Conservation (phyloP, 2,797 vertebrate species). For the Enteromius anoplus region DNA sequence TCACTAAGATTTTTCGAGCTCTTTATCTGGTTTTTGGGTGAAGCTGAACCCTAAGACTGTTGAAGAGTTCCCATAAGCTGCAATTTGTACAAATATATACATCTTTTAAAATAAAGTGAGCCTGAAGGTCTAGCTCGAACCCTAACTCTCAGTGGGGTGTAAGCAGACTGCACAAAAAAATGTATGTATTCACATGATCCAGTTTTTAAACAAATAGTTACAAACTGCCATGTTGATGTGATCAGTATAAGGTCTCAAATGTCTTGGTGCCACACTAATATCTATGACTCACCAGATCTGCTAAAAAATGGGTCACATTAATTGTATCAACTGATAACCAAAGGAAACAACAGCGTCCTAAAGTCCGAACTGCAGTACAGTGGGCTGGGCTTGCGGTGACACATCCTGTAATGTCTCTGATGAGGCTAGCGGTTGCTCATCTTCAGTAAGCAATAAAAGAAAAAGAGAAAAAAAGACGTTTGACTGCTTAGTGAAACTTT, state of each 20-base stretch:
- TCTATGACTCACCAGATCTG: background rate
- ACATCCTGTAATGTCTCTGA: background rate
- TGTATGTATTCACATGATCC: background rate
- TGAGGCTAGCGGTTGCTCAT: slow-evolving; percentile 39
- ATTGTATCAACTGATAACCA: background rate
- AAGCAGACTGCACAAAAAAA: background rate
- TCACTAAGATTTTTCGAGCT: background rate
- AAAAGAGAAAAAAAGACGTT: slow-evolving; percentile 21
- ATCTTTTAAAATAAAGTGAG: background rate
- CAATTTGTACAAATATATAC: background rate
- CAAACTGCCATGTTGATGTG: background rate
- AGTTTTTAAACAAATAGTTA: background rate
- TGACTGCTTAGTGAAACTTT: slow-evolving; percentile 6
- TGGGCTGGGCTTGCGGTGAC: background rate
- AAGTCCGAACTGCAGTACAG: slow-evolving; percentile 6
- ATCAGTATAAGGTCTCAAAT: background rate
- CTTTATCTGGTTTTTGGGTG: background rate
- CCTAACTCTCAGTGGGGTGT: background rate
- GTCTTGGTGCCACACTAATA: background rate
- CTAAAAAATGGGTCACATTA: background rate
- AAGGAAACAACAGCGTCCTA: background rate
- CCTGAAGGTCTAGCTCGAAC: background rate
- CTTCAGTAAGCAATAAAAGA: slow-evolving; percentile 38
- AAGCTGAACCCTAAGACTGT: background rate
- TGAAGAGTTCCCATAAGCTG: background rate